Base-by-base conservation (phyloP, 2,888 invertebrate genomes). In the Xestobium rufovillosum region DNA sequence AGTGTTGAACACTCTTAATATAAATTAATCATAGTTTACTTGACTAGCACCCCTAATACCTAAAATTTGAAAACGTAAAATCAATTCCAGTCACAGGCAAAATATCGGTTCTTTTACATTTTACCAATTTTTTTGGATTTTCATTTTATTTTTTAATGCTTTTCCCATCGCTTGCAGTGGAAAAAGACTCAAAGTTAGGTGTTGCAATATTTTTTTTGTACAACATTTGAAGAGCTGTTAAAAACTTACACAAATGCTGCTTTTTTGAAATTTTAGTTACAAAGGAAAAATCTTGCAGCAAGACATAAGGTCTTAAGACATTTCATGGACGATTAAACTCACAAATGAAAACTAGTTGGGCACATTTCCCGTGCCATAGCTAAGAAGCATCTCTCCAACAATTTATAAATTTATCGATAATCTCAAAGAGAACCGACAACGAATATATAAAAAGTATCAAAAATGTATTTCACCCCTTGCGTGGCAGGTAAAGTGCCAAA, bases 261-360 rank as follows among this genome's bases (percentile, higher is more conserved):
- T 65, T 63, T 59, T 48, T 47, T 41, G 36, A 39, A 46, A 48
- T 51, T 51, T 54, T 54, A 53, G 49, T 51, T 54, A 58, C 59
- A 58, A 57, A 60, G 53, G 56, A 61, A 61, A 60, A 57, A 55
- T 52, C 56, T 55, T 52, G 63, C 60, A 64, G 63, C 59, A 52
- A 63, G 65, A 66, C 65, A 62, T 63, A 63, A 59, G 65, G 63
- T 63, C 64, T 61, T 55, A 61, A 64, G 65, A 61, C 65, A 62
- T 60, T 65, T 65, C 63, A 65, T 56, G 51, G 53, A 51, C 57
- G 53, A 51, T 51, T 36, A 43, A 39, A 45, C 39, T 36, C 32
- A 47, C 17, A 38, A 41, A 46, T 41, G 43, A 38, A 39, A 43
- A 51, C 52, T 52, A 51, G 53, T 48, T 53, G 48, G 36, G 28